Percentiles rank a stretch among this genome's conserved stretches.
phyloP scores from a whole-genome alignment of 2,113 vertebrate genomes.

The Heterotis niloticus region DNA sequence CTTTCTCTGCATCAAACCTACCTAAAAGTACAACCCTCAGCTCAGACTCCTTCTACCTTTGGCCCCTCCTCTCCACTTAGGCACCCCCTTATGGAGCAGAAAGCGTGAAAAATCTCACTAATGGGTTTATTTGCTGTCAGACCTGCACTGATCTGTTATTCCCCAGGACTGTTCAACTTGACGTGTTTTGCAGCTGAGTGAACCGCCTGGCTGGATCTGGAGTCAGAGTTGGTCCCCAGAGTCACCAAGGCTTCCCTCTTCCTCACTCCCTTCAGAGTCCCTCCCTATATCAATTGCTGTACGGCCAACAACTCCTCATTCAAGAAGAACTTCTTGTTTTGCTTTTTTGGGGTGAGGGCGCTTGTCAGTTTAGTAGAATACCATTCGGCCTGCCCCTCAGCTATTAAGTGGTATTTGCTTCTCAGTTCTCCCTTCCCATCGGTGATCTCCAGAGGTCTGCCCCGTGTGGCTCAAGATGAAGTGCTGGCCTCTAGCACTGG shows the following conservation, averaged over 20 bases:
- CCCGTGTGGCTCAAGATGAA: slow-evolving; percentile 59
- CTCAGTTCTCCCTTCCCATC: neutral
- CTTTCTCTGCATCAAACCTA: slow-evolving; percentile 25
- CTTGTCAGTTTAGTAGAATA: neutral
- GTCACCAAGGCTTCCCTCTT: slow-evolving; percentile 12
- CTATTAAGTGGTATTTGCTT: neutral
- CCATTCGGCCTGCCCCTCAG: neutral
- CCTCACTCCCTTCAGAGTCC: neutral
- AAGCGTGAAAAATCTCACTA: slow-evolving; percentile 74
- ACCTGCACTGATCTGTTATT: slow-evolving; percentile 66
- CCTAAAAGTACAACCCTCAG: slow-evolving; percentile 37
- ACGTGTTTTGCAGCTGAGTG: slow-evolving; percentile 72
- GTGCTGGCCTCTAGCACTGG: slow-evolving; percentile 67
- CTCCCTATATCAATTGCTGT: neutral
- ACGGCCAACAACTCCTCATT: neutral
- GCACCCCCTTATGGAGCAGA: slow-evolving; percentile 63
- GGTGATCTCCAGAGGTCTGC: neutral
- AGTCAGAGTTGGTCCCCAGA: slow-evolving; percentile 34
- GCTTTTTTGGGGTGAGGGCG: neutral
- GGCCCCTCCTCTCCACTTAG: slow-evolving; percentile 35
- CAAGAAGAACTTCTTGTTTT: neutral
- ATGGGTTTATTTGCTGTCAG: slow-evolving; percentile 78
- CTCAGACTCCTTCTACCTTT: slow-evolving; percentile 54
- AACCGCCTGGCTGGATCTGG: slow-evolving; percentile 51
- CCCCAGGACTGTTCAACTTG: slow-evolving; percentile 66